phyloP scores from a whole-genome alignment of 1,140 invertebrate species.

The Venturia canescens region DNA sequence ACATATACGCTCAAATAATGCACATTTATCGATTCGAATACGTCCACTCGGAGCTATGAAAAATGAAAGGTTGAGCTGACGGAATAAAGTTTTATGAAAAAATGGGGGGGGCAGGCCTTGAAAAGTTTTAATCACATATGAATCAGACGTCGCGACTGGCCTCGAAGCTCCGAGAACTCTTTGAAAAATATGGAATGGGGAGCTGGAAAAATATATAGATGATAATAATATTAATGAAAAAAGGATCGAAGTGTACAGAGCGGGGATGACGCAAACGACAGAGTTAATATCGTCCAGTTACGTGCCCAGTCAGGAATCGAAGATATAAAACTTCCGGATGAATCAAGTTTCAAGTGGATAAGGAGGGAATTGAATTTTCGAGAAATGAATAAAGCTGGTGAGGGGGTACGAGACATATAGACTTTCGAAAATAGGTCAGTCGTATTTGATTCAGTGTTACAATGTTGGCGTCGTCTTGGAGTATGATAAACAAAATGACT shows the following conservation, averaged over 20 bases:
- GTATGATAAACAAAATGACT: neutral
- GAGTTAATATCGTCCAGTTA: conserved; percentile 34
- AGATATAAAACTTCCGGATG: conserved; percentile 11
- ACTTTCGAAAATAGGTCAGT: neutral
- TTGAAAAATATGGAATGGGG: neutral
- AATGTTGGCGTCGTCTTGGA: neutral
- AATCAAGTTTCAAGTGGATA: conserved; percentile 29
- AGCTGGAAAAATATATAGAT: neutral
- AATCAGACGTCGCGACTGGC: too few relatives aligned
- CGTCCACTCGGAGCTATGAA: neutral
- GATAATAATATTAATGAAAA: neutral
- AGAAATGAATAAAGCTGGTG: neutral
- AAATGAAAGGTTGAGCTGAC: too few relatives aligned
- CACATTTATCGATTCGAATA: neutral
- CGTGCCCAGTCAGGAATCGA: neutral
- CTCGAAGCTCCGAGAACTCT: too few relatives aligned
- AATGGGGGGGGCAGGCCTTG: neutral
- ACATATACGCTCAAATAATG: neutral
- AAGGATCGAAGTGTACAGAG: neutral
- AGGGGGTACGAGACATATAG: neutral
- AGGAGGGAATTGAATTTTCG: conserved; percentile 4
- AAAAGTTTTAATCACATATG: too few relatives aligned
- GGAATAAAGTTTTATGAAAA: neutral
- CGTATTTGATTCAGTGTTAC: neutral
- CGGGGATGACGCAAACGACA: neutral